Evolutionary conservation across 2,888 invertebrate genomes (phyloP).

Genomic region (Portevinia maculata): DNA sequence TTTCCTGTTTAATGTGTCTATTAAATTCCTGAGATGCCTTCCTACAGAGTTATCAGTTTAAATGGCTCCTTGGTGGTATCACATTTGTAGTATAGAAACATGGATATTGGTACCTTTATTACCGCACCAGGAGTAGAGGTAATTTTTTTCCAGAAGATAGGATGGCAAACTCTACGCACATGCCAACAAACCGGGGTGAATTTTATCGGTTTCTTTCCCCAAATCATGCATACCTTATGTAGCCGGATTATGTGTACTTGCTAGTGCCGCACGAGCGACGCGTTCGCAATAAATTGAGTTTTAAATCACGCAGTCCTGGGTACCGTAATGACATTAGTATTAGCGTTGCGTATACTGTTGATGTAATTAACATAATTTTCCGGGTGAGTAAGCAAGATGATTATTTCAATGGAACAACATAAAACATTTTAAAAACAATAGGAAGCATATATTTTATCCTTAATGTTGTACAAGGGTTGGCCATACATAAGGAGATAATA

Average conservation of each 20-base stretch:
- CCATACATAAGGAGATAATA: slow-evolving; percentile 42
- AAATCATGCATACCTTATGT: not conserved
- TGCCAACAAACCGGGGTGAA: slow-evolving; percentile 35
- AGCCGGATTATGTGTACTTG: slow-evolving; percentile 5
- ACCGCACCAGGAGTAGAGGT: not conserved
- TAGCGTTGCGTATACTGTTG: slow-evolving; percentile 28
- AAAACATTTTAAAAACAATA: slow-evolving; percentile 36
- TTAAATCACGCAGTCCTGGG: slow-evolving; percentile 48
- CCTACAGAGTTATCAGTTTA: slow-evolving; percentile 36
- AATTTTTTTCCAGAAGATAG: slow-evolving; percentile 4
- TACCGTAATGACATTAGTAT: slow-evolving; percentile 50
- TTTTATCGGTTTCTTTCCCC: slow-evolving; percentile 35
- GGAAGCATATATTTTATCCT: slow-evolving; percentile 26
- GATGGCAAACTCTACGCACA: slow-evolving; percentile 29
- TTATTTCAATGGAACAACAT: slow-evolving; percentile 40
- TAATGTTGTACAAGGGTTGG: slow-evolving; percentile 21
- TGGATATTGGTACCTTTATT: slow-evolving; percentile 35
- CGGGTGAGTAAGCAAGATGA: slow-evolving; percentile 18
- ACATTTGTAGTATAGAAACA: slow-evolving; percentile 15
- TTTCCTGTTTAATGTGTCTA: slow-evolving; percentile 31
- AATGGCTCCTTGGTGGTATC: slow-evolving; percentile 56
- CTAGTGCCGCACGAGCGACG: slow-evolving; percentile 11
- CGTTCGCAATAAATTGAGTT: slow-evolving; percentile 54
- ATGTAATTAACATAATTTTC: slow-evolving; percentile 66
- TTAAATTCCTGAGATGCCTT: slow-evolving; percentile 26